Base-by-base conservation (phyloP, 2,113 vertebrate species). In the Plestiodon gilberti region DNA sequence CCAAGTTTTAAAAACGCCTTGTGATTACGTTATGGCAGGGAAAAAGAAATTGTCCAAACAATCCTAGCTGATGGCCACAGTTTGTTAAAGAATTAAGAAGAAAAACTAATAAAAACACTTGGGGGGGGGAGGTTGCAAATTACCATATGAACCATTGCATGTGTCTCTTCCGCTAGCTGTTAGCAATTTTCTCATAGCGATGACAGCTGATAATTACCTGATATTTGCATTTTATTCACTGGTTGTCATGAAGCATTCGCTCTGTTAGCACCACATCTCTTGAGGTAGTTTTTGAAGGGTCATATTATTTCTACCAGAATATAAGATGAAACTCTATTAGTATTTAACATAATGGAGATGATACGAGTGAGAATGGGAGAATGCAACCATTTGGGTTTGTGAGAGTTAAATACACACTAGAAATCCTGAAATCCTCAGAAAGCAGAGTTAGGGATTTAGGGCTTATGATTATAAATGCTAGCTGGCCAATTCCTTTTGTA, bases 111-210 rank as follows among this genome's bases (percentile, higher is more conserved):
- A 35, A 84, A 67, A 67, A 17, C n/a, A 71, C 22, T 17, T n/a
- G 33, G n/a, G n/a, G n/a, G n/a, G n/a, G n/a, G n/a, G n/a, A 90
- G 28, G 2, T 28, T 84, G 13, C 65, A 79, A 59, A 86, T 84
- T 52, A 40, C 20, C 70, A 25, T 35, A 81, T 6, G 23, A 79
- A 76, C n/a, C 30, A 28, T 57, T 35, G 25, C 35, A n/a, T 43
- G 30, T 70, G 15, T 77, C 43, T 70, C 20, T 20, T 83, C 25
- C 10, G 18, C 9, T 55, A 48, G 52, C 55, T 69, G 35, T 76
- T 84, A 70, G 35, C 52, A 55, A 33, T 61, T 81, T 80, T 75
- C 9, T 43, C 73, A n/a, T 59, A 81, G 18, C 28, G 4, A 43
- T 64, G 52, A 76, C 64, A 84, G 15, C 23, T 43, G 17, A 38